phyloP scores from a whole-genome alignment of 2,888 invertebrate genomes.

The Crepidodera aurea region DNA sequence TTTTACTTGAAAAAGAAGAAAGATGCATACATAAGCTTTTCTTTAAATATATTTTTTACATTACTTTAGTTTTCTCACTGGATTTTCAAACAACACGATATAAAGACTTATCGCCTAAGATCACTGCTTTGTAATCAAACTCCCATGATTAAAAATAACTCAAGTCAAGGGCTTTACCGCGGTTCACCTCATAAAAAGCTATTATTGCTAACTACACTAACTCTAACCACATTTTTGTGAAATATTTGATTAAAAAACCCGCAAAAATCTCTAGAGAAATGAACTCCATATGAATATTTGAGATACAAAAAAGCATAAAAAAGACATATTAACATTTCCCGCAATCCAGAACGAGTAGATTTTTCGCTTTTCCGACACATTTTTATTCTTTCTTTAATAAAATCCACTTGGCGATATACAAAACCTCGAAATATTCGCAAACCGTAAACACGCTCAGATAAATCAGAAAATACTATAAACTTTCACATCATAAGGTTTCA shows the following conservation, averaged over 20 bases:
- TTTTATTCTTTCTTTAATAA: constrained; percentile 29
- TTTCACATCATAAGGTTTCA: constrained; percentile 45
- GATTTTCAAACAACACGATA: too few species aligned
- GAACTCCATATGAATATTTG: not conserved
- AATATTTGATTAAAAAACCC: not conserved
- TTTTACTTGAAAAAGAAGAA: too few species aligned
- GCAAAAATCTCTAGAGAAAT: constrained; percentile 5
- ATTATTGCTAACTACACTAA: too few species aligned
- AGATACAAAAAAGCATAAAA: constrained; percentile 7
- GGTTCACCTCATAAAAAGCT: too few species aligned
- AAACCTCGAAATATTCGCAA: constrained; percentile 44
- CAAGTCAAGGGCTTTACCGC: too few species aligned
- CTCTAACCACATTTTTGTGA: too few species aligned
- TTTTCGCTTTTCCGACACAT: constrained; percentile 11
- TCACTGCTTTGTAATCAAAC: too few species aligned
- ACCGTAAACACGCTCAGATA: constrained; percentile 45
- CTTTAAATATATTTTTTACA: too few species aligned
- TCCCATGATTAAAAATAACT: too few species aligned
- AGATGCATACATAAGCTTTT: too few species aligned
- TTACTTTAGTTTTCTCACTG: too few species aligned
- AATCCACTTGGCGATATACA: constrained; percentile 36
- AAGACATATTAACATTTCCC: constrained; percentile 11
- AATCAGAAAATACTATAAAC: constrained; percentile 46
- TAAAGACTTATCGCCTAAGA: too few species aligned
- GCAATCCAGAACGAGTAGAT: constrained; percentile 5